These are phyloP conservation scores for Diarsia rubi DNA, from an alignment of 2,888 invertebrate genomes.

Conservation along the genomic window DNA sequence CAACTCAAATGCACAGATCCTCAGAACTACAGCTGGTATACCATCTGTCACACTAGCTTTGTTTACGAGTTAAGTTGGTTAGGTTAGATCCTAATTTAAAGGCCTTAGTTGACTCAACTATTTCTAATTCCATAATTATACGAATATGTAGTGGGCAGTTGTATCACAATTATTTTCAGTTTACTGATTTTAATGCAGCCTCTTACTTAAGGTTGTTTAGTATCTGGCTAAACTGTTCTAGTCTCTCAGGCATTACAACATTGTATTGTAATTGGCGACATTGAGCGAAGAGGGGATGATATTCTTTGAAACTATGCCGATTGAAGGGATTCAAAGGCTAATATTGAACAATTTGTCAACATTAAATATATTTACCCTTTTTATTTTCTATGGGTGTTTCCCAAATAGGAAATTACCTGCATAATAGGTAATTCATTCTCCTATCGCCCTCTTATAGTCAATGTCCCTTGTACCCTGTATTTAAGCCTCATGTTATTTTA, in stretches of 20 bases:
- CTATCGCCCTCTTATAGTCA: background rate
- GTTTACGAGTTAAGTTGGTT: too few species aligned
- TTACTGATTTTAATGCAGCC: too few species aligned
- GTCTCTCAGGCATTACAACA: background rate
- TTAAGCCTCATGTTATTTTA: conserved; percentile 7
- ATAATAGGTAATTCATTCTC: background rate
- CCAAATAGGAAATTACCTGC: background rate
- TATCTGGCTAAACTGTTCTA: too few species aligned
- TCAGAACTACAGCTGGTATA: too few species aligned
- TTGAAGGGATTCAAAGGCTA: background rate
- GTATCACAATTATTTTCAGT: too few species aligned
- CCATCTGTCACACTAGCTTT: too few species aligned
- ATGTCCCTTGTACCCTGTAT: background rate
- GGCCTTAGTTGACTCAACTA: too few species aligned
- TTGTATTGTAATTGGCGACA: background rate
- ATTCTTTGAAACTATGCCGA: background rate
- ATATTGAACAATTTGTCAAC: background rate
- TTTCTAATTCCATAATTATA: too few species aligned
- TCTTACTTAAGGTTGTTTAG: too few species aligned
- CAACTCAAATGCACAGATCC: too few species aligned
- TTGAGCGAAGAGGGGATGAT: background rate
- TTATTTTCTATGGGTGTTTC: background rate
- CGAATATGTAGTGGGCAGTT: too few species aligned
- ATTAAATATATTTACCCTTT: background rate
- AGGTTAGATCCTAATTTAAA: too few species aligned